Evolutionary conservation across 2,113 vertebrate species (phyloP), one percentile per base, ranked within the genome.

Genomic region (Pelodiscus sinensis): DNA sequence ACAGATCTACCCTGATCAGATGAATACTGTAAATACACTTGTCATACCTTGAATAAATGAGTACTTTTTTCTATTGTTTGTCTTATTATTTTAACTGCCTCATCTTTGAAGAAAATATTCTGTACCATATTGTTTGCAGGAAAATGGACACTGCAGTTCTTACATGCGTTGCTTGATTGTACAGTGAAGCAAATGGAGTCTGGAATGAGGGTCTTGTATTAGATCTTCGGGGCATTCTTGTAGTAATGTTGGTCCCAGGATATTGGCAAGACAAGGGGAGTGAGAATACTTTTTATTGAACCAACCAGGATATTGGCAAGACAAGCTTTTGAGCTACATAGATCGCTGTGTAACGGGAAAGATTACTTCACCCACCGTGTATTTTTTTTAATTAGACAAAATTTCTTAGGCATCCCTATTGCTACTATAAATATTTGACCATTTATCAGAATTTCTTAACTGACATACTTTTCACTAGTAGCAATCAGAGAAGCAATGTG

Each of bases 31-130:
- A 98, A 98, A 98, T 98, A 98, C 94, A 97, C 92, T 98, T 98
- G 97, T 98, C 97, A 97, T 98, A 97, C 93, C 95, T 98, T 97
- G 96, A 98, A 98, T 98, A 98, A 98, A 98, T 97, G 97, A 96
- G 88, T 97, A 97, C 95, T 81, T 97, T 98, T 98, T 98, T 98
- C 92, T 98, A 98, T 90, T 89, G 91, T 57, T 80, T 54, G 89
- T 94, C 24, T 87, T 89, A 86, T 52, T 50, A 84, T 95, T n/a
- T 94, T 89, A 14, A 3, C 2, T 0, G 90, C n/a, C 8, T 55
- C 14, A 1, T 25, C 75, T 84, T 85, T 77, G 73, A 18, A 51
- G 35, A 56, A 93, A 88, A 24, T 22, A 13, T 83, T 50, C 86
- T 88, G 25, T 22, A 8, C 35, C 24, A 7, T 55, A 81, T 29